phyloP scores from a whole-genome alignment of 2,888 invertebrate genomes.

The Cataglyphis albicans region DNA sequence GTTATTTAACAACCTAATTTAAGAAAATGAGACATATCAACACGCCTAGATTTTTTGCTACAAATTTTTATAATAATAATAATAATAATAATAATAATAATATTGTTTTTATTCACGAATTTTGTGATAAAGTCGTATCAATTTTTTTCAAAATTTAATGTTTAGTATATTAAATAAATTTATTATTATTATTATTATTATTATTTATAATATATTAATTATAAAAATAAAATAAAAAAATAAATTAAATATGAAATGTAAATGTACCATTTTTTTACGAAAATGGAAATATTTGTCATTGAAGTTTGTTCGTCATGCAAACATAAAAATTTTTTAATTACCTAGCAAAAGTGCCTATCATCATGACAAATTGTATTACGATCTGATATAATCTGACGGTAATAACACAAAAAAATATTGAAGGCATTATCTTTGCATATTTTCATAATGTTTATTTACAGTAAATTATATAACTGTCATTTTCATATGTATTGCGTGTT shows the following conservation, averaged over 20 bases:
- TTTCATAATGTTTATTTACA: not conserved
- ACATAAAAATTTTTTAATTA: not conserved
- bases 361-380: not conserved
- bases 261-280: not conserved
- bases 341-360: not conserved
- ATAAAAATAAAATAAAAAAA: no score
- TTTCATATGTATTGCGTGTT: not conserved
- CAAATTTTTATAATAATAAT: not conserved
- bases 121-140: not conserved
- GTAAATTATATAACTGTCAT: not conserved
- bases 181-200: no score
- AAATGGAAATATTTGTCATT: not conserved
- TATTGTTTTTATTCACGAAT: not conserved
- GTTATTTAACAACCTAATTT: not conserved
- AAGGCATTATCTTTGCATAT: not conserved
- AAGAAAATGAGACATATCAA: not conserved
- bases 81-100: not conserved
- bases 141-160: not conserved
- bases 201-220: no score
- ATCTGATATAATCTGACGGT: not conserved
- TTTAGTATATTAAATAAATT: not conserved
- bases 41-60: not conserved
- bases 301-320: not conserved
- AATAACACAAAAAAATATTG: not conserved
- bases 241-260: not conserved